Evolutionary conservation across 2,797 vertebrate species (phyloP).

Genomic region (Artibeus lituratus): DNA sequence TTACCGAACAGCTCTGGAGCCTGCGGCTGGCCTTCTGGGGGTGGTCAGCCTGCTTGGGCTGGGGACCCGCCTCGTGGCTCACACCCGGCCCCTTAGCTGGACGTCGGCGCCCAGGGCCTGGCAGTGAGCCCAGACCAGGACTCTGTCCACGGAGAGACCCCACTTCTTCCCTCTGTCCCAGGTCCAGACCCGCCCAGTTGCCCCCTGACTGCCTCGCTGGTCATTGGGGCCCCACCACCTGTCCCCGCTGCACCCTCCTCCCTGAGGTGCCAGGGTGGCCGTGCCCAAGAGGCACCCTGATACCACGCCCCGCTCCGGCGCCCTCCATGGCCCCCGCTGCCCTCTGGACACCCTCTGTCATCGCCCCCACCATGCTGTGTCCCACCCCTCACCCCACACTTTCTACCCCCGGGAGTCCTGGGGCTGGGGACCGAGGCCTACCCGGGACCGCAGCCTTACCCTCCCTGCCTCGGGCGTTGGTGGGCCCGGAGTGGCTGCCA

Average conservation of each 20-base stretch:
- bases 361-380: background rate
- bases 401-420: fast-evolving
- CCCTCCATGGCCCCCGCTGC: background rate
- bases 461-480: conserved; percentile 75
- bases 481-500: conserved; percentile 79
- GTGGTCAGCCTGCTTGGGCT: background rate
- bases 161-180: background rate
- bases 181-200: background rate
- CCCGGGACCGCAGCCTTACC: conserved; percentile 66
- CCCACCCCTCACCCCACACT: background rate
- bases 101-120: fast-evolving
- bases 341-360: no score
- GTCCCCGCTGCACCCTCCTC: fast-evolving
- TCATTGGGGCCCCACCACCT: background rate
- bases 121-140: background rate
- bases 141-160: background rate
- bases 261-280: background rate
- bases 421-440: fast-evolving
- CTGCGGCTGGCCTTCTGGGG: background rate
- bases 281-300: background rate
- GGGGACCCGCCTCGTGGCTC: background rate
- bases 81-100: background rate
- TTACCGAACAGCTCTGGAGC: background rate
- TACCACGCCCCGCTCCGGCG: fast-evolving
- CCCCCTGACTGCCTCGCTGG: fast-evolving